A percentile compares a stretch with the other conserved stretches of the same genome.
Conservation (phyloP, 2,888 invertebrate species). For the Danaus chrysippus region DNA sequence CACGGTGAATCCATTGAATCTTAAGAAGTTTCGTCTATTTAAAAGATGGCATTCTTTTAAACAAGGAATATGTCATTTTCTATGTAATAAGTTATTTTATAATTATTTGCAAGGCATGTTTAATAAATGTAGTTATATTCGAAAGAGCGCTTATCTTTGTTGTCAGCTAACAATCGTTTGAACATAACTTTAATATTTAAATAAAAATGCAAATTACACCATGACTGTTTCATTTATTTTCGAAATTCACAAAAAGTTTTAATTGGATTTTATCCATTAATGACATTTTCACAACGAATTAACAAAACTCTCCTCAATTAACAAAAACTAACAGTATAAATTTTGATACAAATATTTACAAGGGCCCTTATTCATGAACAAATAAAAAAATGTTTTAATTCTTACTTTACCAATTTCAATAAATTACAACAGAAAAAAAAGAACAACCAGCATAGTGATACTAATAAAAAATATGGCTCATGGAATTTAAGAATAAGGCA, state of each 20-base stretch:
- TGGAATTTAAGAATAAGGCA: constrained; percentile 48
- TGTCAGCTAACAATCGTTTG: no score
- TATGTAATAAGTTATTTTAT: no score
- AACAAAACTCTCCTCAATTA: constrained; percentile 46
- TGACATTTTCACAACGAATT: constrained; percentile 74
- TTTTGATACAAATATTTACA: constrained; percentile 66
- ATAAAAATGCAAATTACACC: constrained; percentile 58
- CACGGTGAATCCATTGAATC: no score
- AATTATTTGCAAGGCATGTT: no score
- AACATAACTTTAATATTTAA: constrained; percentile 18
- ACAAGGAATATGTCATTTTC: no score
- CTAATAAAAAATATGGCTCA: constrained; percentile 21
- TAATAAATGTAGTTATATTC: no score
- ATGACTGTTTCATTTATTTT: constrained; percentile 69
- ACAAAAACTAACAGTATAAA: constrained; percentile 48
- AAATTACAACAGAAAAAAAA: constrained; percentile 8
- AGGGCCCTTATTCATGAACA: constrained; percentile 53
- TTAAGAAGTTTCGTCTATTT: no score
- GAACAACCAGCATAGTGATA: constrained; percentile 18
- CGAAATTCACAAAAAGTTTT: constrained; percentile 75
- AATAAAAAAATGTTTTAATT: constrained; percentile 4
- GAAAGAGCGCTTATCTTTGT: no score
- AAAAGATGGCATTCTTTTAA: no score
- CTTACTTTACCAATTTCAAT: neutral
- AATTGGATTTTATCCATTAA: constrained; percentile 77